phyloP scores from a whole-genome alignment of 1,140 invertebrate genomes.

The Chionoecetes opilio region DNA sequence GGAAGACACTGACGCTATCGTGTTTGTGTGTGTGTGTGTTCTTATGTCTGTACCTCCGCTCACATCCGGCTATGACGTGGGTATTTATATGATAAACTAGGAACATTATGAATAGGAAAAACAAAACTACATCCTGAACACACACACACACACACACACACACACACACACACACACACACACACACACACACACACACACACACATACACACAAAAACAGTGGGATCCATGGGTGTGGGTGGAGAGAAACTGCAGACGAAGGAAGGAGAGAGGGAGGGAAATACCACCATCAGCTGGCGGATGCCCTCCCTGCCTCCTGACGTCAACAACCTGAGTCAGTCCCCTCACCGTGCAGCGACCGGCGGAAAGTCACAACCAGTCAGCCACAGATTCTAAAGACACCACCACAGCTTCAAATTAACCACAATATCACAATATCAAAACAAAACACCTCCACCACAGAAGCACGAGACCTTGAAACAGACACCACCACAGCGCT shows the following conservation, averaged over 20 bases:
- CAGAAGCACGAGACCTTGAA: too few species aligned
- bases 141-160: too few species aligned
- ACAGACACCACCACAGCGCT: too few species aligned
- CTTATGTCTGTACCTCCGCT: not conserved
- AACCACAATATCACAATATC: too few species aligned
- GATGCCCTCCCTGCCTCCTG: not conserved
- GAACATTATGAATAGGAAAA: not conserved
- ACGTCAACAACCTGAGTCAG: not conserved
- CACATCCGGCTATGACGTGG: not conserved
- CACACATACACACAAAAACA: not conserved
- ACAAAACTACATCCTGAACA: too few species aligned
- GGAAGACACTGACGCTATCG: slow-evolving; percentile 20
- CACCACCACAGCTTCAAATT: too few species aligned
- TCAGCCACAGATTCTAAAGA: too few species aligned
- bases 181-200: not conserved
- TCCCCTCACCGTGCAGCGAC: too few species aligned
- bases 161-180: too few species aligned
- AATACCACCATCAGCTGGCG: not conserved
- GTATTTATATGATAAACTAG: not conserved
- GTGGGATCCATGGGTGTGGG: not conserved
- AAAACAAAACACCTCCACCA: too few species aligned
- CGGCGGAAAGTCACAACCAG: too few species aligned
- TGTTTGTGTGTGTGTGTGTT: not conserved
- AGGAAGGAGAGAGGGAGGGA: not conserved
- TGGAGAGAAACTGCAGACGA: not conserved